A percentile compares a stretch with the other conserved stretches of the same genome.
Conservation (phyloP, 2,113 vertebrate species). For the Capreolus pygargus region DNA sequence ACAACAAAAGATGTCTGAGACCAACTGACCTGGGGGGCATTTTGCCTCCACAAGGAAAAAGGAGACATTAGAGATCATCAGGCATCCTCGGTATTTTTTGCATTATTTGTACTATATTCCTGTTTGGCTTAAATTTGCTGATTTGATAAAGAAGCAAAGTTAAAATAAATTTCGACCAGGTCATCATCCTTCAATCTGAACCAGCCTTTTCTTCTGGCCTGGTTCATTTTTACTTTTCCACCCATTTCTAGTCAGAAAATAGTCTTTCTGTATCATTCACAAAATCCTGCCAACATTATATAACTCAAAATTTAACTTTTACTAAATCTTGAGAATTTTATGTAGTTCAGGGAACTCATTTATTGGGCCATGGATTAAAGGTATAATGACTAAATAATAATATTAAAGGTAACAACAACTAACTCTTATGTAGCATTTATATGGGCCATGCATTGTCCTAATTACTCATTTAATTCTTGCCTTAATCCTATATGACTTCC, state of each 20-base stretch:
- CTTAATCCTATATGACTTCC: neutral
- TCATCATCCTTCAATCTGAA: neutral
- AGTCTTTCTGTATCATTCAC: neutral
- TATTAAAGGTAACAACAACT: neutral
- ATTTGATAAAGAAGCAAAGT: neutral
- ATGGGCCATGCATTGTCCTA: neutral
- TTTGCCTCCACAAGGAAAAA: neutral
- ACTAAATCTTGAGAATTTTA: neutral
- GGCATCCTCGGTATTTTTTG: neutral
- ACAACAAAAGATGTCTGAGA: neutral
- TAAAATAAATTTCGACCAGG: neutral
- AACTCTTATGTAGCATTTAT: neutral
- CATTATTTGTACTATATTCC: neutral
- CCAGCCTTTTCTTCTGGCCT: neutral
- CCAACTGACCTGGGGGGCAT: neutral
- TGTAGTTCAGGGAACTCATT: neutral
- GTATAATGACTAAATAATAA: neutral
- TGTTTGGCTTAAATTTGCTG: neutral
- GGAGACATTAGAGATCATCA: neutral
- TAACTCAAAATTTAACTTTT: slow-evolving; percentile 9
- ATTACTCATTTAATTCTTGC: neutral
- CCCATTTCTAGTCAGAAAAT: neutral
- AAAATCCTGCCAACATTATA: neutral
- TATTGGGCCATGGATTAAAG: neutral
- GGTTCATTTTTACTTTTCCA: neutral